Percentiles rank a stretch among this genome's conserved stretches.
phyloP scores from a whole-genome alignment of 1,140 invertebrate species.

The Forficula auricularia region DNA sequence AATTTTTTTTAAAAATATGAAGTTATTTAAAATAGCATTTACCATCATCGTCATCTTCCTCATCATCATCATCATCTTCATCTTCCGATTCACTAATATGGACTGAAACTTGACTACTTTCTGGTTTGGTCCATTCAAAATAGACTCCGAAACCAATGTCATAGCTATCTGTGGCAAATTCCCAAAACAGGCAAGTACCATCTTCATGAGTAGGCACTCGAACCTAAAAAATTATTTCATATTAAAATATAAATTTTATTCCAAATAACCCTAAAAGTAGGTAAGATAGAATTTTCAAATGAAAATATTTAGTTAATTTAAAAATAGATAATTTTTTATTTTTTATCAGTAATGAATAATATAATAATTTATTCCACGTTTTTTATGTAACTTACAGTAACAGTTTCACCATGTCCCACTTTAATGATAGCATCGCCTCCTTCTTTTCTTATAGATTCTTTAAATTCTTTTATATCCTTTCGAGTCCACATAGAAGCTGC shows the following conservation, averaged over 20 bases:
- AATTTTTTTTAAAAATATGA: too few species aligned
- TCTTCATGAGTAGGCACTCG: slow-evolving; percentile 91
- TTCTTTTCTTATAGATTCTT: slow-evolving; percentile 67
- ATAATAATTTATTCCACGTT: too few species aligned
- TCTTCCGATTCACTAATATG: slow-evolving; percentile 85
- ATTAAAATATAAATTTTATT: too few species aligned
- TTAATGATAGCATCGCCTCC: slow-evolving; percentile 84
- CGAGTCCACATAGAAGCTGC: slow-evolving; percentile 89
- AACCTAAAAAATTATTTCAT: slow-evolving; percentile 30
- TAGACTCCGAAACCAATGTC: slow-evolving; percentile 98
- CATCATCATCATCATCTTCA: slow-evolving; percentile 68
- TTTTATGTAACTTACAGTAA: slow-evolving; percentile 8
- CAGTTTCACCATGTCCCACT: slow-evolving; percentile 12
- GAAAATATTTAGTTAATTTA: neutral
- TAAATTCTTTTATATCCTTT: slow-evolving; percentile 80
- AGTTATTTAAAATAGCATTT: slow-evolving; percentile 16
- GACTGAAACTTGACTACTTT: slow-evolving; percentile 66
- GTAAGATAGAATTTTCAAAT: neutral
- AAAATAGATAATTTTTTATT: neutral
- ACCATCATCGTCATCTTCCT: slow-evolving; percentile 50
- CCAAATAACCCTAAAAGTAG: neutral
- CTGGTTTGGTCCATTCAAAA: slow-evolving; percentile 91
- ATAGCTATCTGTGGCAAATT: slow-evolving; percentile 96
- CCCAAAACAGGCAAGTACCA: slow-evolving; percentile 94
- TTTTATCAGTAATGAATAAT: too few species aligned